Evolutionary conservation across 2,888 invertebrate genomes (phyloP), one percentile per base, ranked within the genome.

Genomic region (Serripes groenlandicus): DNA sequence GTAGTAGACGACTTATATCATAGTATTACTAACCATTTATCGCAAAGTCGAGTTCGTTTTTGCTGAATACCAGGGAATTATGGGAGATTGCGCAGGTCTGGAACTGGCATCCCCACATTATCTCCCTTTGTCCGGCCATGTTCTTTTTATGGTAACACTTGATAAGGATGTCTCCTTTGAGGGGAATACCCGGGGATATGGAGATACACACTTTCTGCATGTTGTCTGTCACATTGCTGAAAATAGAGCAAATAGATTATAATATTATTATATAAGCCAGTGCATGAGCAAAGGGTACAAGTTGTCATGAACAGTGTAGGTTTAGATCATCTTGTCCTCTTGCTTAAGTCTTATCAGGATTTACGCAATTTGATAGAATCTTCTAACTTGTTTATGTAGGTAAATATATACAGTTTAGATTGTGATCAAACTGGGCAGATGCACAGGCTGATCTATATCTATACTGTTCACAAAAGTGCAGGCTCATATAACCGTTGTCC

Each of bases 21-120:
- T n/a, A n/a, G n/a, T n/a, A n/a, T n/a, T n/a, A 81, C 95, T 95
- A 95, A 97, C 97, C 97, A 94, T 96, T 96, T 92, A 97, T 97
- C 82, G 97, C 97, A 91, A 97, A 96, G 95, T 98, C 98, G 89
- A 98, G 96, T 94, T 98, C 98, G 92, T 97, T 97, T 93, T 97
- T 97, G 81, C 97, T 97, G 95, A 98, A 98, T 91, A 97, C 96
- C 75, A 98, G 96, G 83, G 97, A 97, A 95, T 97, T 97, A 94
- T 97, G 97, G 66, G 97, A 91, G 87, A 98, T 97, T 74, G 98
- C 98, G 95, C 98, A 98, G 4, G 98, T 98, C 96, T 98, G 98
- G 95, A 98, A 98, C 96, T 98, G 97, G 94, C 97, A 97, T 70
- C 97, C 96, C 95, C 97, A 98, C 90, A 98, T 96, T n/a, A 97